Base-by-base conservation (phyloP, 2,888 invertebrate species). In the Polia nebulosa region DNA sequence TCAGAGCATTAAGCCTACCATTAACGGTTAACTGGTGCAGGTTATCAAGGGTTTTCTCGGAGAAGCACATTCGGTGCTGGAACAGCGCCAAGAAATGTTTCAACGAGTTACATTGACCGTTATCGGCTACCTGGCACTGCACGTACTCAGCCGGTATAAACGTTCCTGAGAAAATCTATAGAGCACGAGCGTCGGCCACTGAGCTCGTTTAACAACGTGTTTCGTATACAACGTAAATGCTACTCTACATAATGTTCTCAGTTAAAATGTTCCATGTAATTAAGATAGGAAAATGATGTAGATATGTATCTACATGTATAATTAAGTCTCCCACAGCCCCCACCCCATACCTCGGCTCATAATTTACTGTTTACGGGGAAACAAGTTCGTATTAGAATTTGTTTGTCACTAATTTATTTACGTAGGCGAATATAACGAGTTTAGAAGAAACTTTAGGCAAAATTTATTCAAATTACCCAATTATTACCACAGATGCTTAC, bases 21-120 rank as follows among this genome's bases (percentile, higher is more conserved):
- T 91, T 92, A 91, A 89, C 88, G 87, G 83, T 85, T 85, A 88
- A 88, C 87, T 87, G 81, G 81, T 77, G 82, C 88, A 90, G 87
- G 88, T 90, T 92, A 91, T 92, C 90, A 89, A 89, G 87, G 88
- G 87, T 89, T 90, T 89, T 89, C 88, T 88, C 86, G 82, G 86
- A 88, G 85, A 86, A 88, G 88, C 86, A 90, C 82, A 83, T 80
- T 82, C 78, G 73, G 81, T 81, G 84, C 90, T 94, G 94, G 92
- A 88, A 68, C 67, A 63, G 58, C 66, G 93, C 93, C 94, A 93
- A 90, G 84, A 86, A 87, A 88, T 70, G 65, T 76, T 84, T 80
- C 78, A 76, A 80, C 74, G 77, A 73, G 76, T 76, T 85, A 80
- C 81, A 82, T 80, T 85, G 76, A 85, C 80, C 78, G 82, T 80